phyloP scores from a whole-genome alignment of 2,797 vertebrate species.

The Tangara arthus region DNA sequence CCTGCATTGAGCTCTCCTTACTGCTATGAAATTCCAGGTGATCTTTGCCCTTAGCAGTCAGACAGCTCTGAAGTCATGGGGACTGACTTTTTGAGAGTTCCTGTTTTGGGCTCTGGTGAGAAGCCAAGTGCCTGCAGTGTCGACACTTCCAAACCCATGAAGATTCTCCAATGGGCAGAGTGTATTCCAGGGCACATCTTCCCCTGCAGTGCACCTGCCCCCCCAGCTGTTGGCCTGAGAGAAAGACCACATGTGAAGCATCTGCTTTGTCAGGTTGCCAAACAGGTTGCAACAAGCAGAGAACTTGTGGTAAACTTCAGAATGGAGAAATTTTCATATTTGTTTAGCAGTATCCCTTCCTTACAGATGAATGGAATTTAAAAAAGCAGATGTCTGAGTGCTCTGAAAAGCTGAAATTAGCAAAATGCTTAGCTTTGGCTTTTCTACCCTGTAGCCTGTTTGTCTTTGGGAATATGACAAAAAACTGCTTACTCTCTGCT shows the following conservation, averaged over 20 bases:
- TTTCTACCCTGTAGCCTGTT: neutral
- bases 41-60: neutral
- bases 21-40: neutral
- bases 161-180: neutral
- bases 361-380: neutral
- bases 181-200: neutral
- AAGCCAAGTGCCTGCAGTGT: neutral
- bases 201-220: neutral
- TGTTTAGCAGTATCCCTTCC: neutral
- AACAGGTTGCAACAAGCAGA: neutral
- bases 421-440: neutral
- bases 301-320: neutral
- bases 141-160: neutral
- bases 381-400: neutral
- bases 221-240: neutral
- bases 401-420: neutral
- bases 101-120: neutral
- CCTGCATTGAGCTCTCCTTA: neutral
- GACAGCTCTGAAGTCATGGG: neutral
- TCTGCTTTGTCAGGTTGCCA: neutral
- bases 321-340: neutral
- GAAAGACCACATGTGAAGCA: neutral
- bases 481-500: constrained; percentile 2
- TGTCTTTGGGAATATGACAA: neutral
- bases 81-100: neutral